Evolutionary conservation across 2,888 invertebrate species (phyloP), one percentile per base, ranked within the genome.

Genomic region (Drepana falcataria): DNA sequence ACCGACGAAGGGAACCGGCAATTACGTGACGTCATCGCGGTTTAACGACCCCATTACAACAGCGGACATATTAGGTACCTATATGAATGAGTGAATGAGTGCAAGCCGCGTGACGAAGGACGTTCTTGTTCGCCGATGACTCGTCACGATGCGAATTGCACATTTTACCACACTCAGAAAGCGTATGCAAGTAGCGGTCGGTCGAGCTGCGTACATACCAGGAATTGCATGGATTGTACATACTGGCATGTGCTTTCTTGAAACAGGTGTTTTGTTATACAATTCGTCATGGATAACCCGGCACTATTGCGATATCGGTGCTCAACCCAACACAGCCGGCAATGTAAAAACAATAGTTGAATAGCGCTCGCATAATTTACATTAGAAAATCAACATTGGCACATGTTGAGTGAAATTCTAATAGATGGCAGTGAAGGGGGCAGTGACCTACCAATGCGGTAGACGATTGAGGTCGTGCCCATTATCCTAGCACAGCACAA

Each of bases 1-100:
- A 81, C 79, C 76, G 83, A 73, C 81, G 81, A 85, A 87, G 90
- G 90, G 89, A 87, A 82, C 81, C 80, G 85, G 88, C 87, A 88
- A 90, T 90, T 91, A 90, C 77, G 84, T 90, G 90, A 91, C 90
- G 90, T 90, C 90, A 87, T 79, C 78, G 68, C 81, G 77, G 90
- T 89, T 88, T 89, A 91, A 90, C 89, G 90, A 90, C 89, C 90
- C 90, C 83, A 88, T 90, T 89, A 90, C 83, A 87, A 87, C 83
- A 83, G 83, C 82, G 80, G 82, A 83, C 85, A 87, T 87, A 86
- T 84, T 44, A 44, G 44, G 44, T 44, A 44, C 9, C 4, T 84
- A 83, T 85, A 87, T 87, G 90, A 91, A 21, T 21, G 21, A 21
- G 90, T 87, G 90, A 91, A 91, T 90, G 90, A 90, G 87, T 89